Evolutionary conservation across 1,140 invertebrate genomes (phyloP).

Genomic region (Orchesella cincta): DNA sequence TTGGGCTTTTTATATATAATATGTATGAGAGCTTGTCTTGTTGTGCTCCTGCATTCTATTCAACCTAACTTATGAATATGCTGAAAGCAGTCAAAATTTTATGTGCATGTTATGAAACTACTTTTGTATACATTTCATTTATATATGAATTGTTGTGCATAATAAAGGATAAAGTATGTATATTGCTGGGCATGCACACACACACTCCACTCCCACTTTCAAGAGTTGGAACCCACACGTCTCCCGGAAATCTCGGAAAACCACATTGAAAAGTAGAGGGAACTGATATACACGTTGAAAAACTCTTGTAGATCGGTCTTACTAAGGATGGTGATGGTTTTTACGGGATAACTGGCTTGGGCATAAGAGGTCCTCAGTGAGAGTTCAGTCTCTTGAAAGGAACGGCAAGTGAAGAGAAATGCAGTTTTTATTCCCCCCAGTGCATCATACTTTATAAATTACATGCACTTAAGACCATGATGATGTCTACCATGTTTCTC

Average conservation of each 20-base stretch:
- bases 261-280: background rate
- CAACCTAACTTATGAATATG: constrained; percentile 1
- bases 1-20: background rate
- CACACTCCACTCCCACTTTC: background rate
- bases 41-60: background rate
- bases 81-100: constrained; percentile 18
- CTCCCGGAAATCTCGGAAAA: constrained; percentile 2
- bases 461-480: constrained; percentile 25
- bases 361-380: background rate
- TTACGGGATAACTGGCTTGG: background rate
- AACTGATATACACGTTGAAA: background rate
- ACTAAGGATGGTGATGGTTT: background rate
- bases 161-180: background rate
- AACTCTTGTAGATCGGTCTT: too few relatives aligned
- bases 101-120: background rate
- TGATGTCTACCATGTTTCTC: constrained; percentile 20
- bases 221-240: background rate
- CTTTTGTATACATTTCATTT: background rate
- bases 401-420: background rate
- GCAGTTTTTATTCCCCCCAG: constrained; percentile 1
- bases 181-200: background rate
- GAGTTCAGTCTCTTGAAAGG: background rate
- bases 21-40: background rate
- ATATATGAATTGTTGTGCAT: background rate
- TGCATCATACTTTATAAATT: constrained; percentile 26